Conservation (phyloP, 1,140 invertebrate species). For the Drosophila bocki region DNA sequence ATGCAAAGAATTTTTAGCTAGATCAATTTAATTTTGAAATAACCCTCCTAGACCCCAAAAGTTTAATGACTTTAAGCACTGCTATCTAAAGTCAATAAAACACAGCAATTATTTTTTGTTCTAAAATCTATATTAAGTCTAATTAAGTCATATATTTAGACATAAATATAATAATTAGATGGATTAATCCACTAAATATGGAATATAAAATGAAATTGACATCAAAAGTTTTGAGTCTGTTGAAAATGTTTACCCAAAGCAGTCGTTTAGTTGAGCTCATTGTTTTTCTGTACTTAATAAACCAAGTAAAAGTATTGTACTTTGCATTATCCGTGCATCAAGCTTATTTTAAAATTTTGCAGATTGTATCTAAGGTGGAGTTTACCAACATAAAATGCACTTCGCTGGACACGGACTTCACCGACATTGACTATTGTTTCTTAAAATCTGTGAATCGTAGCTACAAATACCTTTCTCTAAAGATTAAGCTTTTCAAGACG, state of each 20-base stretch:
- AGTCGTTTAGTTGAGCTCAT: not conserved
- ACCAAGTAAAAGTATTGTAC: not conserved
- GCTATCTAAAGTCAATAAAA: not conserved
- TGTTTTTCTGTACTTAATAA: not conserved
- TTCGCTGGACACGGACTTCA: not conserved
- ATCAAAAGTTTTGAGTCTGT: not conserved
- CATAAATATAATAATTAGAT: not conserved
- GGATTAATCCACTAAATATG: not conserved
- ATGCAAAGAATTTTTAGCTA: too few species aligned
- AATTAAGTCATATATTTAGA: not conserved
- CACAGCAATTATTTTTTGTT: not conserved
- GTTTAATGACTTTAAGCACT: too few species aligned
- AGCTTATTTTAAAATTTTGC: not conserved
- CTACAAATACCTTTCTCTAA: slow-evolving; percentile 29
- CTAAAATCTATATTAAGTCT: not conserved
- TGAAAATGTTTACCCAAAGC: not conserved
- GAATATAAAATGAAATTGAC: not conserved
- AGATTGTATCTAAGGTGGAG: not conserved
- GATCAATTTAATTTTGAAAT: too few species aligned
- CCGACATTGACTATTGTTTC: not conserved
- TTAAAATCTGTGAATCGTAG: slow-evolving; percentile 17
- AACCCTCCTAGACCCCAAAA: too few species aligned
- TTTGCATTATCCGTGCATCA: not conserved
- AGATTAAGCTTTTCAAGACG: not conserved
- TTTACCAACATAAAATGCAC: not conserved